phyloP scores from a whole-genome alignment of 2,888 invertebrate species.

The Microplitis manilae region DNA sequence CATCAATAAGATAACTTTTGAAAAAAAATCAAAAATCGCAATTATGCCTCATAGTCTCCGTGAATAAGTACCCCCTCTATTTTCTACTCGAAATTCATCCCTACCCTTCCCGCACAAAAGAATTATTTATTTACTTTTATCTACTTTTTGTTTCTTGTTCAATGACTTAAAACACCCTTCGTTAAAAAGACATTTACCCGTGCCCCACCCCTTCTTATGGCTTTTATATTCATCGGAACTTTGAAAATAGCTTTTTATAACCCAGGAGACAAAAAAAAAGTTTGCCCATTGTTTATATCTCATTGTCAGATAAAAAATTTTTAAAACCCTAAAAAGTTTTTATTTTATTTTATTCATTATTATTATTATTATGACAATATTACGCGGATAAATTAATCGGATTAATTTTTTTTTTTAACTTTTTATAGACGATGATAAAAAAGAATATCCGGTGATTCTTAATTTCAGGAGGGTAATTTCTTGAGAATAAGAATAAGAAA shows the following conservation, averaged over 20 bases:
- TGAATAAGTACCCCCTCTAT: too few relatives aligned
- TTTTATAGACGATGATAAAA: background rate
- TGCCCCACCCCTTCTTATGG: background rate
- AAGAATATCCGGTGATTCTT: background rate
- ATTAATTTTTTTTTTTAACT: constrained; percentile 1
- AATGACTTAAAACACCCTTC: background rate
- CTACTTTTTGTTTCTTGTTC: background rate
- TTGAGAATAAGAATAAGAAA: background rate
- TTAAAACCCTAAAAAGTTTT: background rate
- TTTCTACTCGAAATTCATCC: too few relatives aligned
- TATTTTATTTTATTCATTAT: background rate
- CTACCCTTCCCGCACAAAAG: background rate
- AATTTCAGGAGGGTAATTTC: background rate
- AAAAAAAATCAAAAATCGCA: too few relatives aligned
- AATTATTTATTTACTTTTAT: background rate
- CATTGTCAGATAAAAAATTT: background rate
- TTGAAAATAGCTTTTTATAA: background rate
- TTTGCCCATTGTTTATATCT: background rate
- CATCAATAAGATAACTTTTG: too few relatives aligned
- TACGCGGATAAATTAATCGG: background rate
- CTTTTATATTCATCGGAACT: background rate
- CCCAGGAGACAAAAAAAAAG: background rate
- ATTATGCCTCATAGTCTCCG: too few relatives aligned
- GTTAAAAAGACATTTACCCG: background rate
- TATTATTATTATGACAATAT: background rate